A percentile compares a stretch with the other conserved stretches of the same genome.
These are phyloP conservation scores for Troides aeacus DNA, from an alignment of 2,888 invertebrate genomes.

Conservation along the genomic window DNA sequence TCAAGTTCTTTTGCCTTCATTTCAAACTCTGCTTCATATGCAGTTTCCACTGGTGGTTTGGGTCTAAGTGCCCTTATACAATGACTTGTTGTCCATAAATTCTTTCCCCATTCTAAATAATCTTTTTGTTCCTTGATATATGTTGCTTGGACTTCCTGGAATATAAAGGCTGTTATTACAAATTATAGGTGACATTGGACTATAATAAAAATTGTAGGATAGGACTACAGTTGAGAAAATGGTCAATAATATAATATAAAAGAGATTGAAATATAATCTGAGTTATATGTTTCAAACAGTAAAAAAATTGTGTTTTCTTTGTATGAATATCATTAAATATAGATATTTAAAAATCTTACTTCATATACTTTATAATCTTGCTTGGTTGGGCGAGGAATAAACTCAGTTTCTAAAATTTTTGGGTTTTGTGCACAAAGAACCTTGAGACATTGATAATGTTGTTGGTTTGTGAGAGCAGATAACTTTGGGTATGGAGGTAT, in stretches of 20 bases:
- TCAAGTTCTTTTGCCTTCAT: slow-evolving; percentile 45
- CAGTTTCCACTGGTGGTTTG: slow-evolving; percentile 52
- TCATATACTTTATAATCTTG: slow-evolving; percentile 50
- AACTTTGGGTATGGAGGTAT: slow-evolving; percentile 50
- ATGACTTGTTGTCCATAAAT: slow-evolving; percentile 52
- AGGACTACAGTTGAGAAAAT: too few relatives aligned
- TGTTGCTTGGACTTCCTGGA: slow-evolving; percentile 49
- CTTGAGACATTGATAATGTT: slow-evolving; percentile 57
- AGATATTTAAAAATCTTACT: slow-evolving; percentile 40
- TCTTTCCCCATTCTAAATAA: slow-evolving; percentile 62
- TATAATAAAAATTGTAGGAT: too few relatives aligned
- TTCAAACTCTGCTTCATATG: slow-evolving; percentile 61
- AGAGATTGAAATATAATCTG: too few relatives aligned
- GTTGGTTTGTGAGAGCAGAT: slow-evolving; percentile 47
- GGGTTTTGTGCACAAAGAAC: slow-evolving; percentile 51
- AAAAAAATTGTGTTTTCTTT: too few relatives aligned
- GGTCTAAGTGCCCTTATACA: slow-evolving; percentile 59
- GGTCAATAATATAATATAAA: too few relatives aligned
- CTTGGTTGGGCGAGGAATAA: slow-evolving; percentile 46
- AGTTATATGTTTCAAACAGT: too few relatives aligned
- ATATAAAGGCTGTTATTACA: slow-evolving; percentile 1
- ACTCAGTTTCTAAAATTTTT: slow-evolving; percentile 43
- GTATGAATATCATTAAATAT: too few relatives aligned
- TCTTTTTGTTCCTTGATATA: slow-evolving; percentile 63
- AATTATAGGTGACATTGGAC: too few relatives aligned